Conservation (phyloP, 2,113 vertebrate genomes). For the Uropsilus gracilis region DNA sequence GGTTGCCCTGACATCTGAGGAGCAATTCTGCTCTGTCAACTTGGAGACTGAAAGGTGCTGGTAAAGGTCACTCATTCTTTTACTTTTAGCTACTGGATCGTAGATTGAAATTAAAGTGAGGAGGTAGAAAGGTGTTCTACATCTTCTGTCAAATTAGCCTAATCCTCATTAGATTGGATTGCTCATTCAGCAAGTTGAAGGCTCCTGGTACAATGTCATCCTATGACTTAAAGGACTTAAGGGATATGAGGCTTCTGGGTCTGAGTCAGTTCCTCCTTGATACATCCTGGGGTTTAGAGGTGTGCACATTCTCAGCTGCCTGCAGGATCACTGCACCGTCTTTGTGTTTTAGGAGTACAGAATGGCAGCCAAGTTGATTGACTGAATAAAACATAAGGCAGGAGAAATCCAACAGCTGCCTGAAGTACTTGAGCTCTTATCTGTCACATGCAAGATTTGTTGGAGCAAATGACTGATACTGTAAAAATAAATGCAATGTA, state of each 20-base stretch:
- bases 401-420: slow-evolving; percentile 37
- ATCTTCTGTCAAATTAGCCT: slow-evolving; percentile 72
- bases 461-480: not conserved
- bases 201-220: slow-evolving; percentile 60
- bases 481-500: not conserved
- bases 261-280: slow-evolving; percentile 34
- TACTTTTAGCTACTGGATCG: slow-evolving; percentile 41
- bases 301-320: not conserved
- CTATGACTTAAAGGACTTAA: slow-evolving; percentile 64
- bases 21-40: slow-evolving; percentile 58
- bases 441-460: not conserved
- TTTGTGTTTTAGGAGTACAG: not conserved
- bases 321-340: not conserved
- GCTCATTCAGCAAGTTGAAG: slow-evolving; percentile 74
- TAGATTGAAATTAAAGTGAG: slow-evolving; percentile 66
- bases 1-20: slow-evolving; percentile 31
- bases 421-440: not conserved
- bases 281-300: not conserved
- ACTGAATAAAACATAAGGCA: slow-evolving; percentile 35
- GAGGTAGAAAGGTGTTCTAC: slow-evolving; percentile 19
- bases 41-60: slow-evolving; percentile 45
- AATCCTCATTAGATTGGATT: slow-evolving; percentile 66
- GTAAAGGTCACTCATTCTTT: slow-evolving; percentile 63
- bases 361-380: slow-evolving; percentile 6
- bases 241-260: slow-evolving; percentile 32